Evolutionary conservation across 2,113 vertebrate genomes (phyloP), one percentile per base, ranked within the genome.

Genomic region (Corvus moneduloides): DNA sequence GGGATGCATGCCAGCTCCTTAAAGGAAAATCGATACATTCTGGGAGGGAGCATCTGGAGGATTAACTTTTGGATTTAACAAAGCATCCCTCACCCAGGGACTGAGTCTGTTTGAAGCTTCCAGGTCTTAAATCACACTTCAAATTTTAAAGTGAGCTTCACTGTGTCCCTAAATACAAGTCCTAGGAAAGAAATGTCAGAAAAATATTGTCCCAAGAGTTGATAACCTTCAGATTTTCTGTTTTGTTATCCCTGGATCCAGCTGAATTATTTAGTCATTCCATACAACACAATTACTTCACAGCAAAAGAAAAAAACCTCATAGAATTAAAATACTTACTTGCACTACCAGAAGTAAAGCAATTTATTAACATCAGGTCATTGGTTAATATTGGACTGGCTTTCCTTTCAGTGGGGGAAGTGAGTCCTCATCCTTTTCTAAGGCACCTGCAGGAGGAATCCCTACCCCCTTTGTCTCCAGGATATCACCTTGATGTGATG

Each of bases 11-110:
- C 48, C 78, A 92, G 71, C 71, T 92, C 68, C 85, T 89, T 90
- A 87, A 78, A 84, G 74, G 80, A 92, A 94, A 94, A 92, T 92
- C 72, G 0, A 86, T 94, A 67, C 28, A 3, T 85, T 72, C 72
- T 41, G 41, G 54, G 75, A 56, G 27, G 37, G 33, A 90, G 86
- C 79, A 61, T 79, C 86, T 64, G 72, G 89, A 93, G 93, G 83
- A 79, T 94, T 85, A 85, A 28, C 58, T 75, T 55, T 94, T 46
- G 78, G 39, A 88, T 90, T 90, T 88, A 85, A 85, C 75, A 80
- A 87, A 94, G 67, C 89, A 85, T 89, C 71, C 59, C 66, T 79
- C 59, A 79, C 59, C 59, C 62, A 56, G 56, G 27, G n/a, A 49
- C 49, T 92, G 48, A 19, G 23, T 61, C 71, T 93, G 35, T 86